Percentiles rank a stretch among this genome's conserved stretches.
phyloP scores from a whole-genome alignment of 92 coral and sea anemone species.

The Epizoanthus stellaris region DNA sequence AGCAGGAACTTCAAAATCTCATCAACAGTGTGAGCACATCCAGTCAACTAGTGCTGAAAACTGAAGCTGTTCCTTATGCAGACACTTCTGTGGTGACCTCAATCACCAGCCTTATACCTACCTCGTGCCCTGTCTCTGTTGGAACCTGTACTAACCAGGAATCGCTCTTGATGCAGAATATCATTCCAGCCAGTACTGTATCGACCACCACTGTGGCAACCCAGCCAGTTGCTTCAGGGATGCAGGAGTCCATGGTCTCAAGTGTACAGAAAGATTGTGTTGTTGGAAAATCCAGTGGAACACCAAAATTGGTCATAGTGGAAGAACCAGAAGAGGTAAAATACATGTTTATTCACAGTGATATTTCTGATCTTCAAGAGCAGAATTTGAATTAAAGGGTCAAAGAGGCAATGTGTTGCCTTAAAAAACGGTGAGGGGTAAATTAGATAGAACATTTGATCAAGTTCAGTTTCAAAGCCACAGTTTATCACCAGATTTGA shows the following conservation, averaged over 20 bases:
- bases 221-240: not conserved
- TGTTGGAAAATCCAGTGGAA: conserved; percentile 30
- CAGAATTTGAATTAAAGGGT: no score
- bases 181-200: not conserved
- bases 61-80: not conserved
- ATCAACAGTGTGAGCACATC: conserved; percentile 28
- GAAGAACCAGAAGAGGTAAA: conserved; percentile 99
- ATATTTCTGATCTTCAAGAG: no score
- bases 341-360: not conserved
- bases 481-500: no score
- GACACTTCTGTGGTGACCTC: conserved; percentile 9
- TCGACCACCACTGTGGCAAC: not conserved
- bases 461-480: no score
- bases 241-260: not conserved
- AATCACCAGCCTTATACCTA: not conserved
- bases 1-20: conserved; percentile 38
- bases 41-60: not conserved
- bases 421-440: no score
- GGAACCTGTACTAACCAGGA: conserved; percentile 23
- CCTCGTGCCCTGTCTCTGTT: conserved; percentile 11
- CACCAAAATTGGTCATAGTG: conserved; percentile 82
- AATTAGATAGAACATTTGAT: no score
- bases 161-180: not conserved
- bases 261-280: not conserved
- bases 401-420: no score